Base-by-base conservation (phyloP, 2,113 vertebrate genomes). In the Scatophagus argus region DNA sequence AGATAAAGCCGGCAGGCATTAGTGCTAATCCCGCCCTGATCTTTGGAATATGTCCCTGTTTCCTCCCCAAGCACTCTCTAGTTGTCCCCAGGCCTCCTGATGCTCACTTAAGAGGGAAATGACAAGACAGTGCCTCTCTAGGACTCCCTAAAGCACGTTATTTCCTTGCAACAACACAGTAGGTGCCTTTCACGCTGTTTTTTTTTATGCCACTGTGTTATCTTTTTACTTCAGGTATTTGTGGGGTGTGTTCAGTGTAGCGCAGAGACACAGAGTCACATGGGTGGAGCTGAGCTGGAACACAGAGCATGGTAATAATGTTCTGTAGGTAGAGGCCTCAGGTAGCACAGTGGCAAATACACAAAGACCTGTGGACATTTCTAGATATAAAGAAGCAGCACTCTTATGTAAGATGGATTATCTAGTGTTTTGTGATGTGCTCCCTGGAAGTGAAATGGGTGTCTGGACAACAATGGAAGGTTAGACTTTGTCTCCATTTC, bases 21-120 rank as follows among this genome's bases (percentile, higher is more conserved):
- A 94, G 93, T 82, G 77, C 87, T 95, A 95, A 95, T 95, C 94
- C 93, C 54, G 69, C 88, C 82, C 90, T 93, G 93, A 95, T 94
- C 92, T 94, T 94, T 93, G 91, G 90, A 95, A 92, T 92, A 93
- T 86, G 92, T 93, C 92, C 88, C 87, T 87, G 83, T 89, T 91
- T 88, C 89, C 91, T 85, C 83, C 62, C 55, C 73, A 49, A 89
- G 82, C 87, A 78, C 89, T 91, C 89, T 87, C 80, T 84, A 82
- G 82, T 85, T 88, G 87, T 91, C 87, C 85, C 66, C 77, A 51
- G 81, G 74, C 83, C 89, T 87, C 72, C 79, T 89, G 89, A 82
- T 86, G 85, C 88, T 88, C 83, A 83, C 85, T 84, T 86, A 83
- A 83, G 79, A 79, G 80, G 71, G 49, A 80, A 74, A 88, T 81